Conservation (phyloP, 1,140 invertebrate genomes). For the Drosophila ambigua region DNA sequence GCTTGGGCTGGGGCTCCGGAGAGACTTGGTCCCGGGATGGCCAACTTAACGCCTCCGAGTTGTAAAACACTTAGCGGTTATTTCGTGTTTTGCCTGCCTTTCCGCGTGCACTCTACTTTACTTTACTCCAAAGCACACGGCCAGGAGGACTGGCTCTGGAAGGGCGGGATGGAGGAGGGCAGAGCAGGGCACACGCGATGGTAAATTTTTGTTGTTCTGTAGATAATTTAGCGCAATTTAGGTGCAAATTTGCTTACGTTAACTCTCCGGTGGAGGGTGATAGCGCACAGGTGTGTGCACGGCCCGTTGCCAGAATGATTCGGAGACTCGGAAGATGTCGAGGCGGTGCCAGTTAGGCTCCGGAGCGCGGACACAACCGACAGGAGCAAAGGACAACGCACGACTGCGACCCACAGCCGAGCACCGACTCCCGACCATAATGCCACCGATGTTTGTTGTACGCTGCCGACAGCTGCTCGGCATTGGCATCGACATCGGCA, state of each 20-base stretch:
- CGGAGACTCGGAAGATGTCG: constrained; percentile 45
- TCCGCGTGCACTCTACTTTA: background rate
- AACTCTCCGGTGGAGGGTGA: constrained; percentile 30
- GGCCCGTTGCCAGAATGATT: constrained; percentile 27
- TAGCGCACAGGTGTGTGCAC: constrained; percentile 71
- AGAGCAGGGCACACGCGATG: constrained; percentile 28
- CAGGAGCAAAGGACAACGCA: constrained; percentile 77
- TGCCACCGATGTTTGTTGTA: background rate
- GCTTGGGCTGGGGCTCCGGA: constrained; percentile 13
- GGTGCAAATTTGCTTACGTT: constrained; percentile 75
- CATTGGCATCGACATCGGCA: constrained; percentile 31
- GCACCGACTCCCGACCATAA: constrained; percentile 34
- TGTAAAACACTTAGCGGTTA: constrained; percentile 81
- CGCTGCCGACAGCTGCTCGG: constrained; percentile 13
- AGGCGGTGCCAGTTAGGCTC: constrained; percentile 28
- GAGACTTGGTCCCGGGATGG: constrained; percentile 38
- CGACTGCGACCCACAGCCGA: constrained; percentile 53
- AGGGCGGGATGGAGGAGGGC: background rate
- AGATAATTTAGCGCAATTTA: constrained; percentile 80
- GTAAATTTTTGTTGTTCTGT: constrained; percentile 56
- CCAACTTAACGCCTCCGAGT: constrained; percentile 75
- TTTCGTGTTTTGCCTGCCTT: constrained; percentile 61
- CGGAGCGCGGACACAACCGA: constrained; percentile 71
- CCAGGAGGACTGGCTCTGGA: constrained; percentile 3
- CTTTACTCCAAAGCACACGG: constrained; percentile 14